Base-by-base conservation (phyloP, 2,113 vertebrate species). In the Hiodon tergisus region DNA sequence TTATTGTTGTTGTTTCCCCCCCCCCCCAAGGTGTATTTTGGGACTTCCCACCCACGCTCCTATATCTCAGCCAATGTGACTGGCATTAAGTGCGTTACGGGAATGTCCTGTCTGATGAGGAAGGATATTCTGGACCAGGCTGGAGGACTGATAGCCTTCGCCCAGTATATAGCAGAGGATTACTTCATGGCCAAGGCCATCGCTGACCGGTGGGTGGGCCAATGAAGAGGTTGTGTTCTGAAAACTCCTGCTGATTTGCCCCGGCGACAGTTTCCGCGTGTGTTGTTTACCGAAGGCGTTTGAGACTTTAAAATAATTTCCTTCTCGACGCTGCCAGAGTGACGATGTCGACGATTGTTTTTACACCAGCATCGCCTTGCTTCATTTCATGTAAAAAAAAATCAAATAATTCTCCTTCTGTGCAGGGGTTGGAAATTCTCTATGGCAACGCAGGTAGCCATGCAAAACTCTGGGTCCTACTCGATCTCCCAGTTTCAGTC, bases 161-260 rank as follows among this genome's bases (percentile, higher is more conserved):
- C 96, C 48, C 97, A 98, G 6, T 99, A 99, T 84, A 98, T 99
- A 76, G 97, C 97, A 7, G 97, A 99, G 86, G 97, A 99, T 84
- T 99, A 98, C 83, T 99, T 99, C 84, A 98, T 98, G 96, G 96
- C 97, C 63, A 98, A 99, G 87, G 97, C 97, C 62, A 98, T 98
- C 78, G 95, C 97, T 61, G 96, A 98, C 90, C 90, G 96, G 97
- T 99, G 89, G 88, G 90, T 11, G 3, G 51, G n/a, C 74, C 31
- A 31, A 31, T 31, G 17, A 47, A 63, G 57, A 16, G 14, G 71
- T 6, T 31, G 31, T 31, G 31, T 31, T 31, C 31, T 2, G 31
- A 31, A 31, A 31, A 31, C 31, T 31, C 59, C 10, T 14, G 10
- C 13, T 60, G 7, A 8, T 3, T 60, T 14, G 3, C n/a, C n/a